Evolutionary conservation across 2,888 invertebrate genomes (phyloP).

Genomic region (Petrolisthes manimaculis): DNA sequence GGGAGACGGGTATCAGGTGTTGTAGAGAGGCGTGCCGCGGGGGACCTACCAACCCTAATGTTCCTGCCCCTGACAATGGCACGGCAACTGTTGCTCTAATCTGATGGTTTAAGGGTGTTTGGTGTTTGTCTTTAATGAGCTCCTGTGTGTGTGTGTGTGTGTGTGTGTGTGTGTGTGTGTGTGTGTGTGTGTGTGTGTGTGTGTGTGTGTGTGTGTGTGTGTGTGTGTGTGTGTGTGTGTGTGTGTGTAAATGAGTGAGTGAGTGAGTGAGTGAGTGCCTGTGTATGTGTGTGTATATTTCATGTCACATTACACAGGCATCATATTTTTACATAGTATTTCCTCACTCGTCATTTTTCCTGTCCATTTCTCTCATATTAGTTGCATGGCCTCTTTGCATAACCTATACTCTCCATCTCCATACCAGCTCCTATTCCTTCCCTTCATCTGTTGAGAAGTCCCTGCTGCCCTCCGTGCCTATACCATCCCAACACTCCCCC

Average conservation of each 20-base stretch:
- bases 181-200: slow-evolving; percentile 28
- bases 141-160: slow-evolving; percentile 27
- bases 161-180: slow-evolving; percentile 29
- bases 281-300: slow-evolving; percentile 29
- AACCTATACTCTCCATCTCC: no score
- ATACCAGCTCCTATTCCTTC: no score
- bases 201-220: slow-evolving; percentile 29
- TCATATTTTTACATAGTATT: no score
- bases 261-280: neutral
- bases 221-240: slow-evolving; percentile 8
- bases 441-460: no score
- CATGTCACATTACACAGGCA: no score
- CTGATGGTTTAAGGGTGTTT: neutral
- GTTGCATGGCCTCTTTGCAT: no score
- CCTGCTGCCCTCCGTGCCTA: no score
- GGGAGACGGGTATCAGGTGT: no score
- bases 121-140: neutral
- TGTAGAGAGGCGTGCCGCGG: neutral
- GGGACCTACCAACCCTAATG: neutral
- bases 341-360: no score
- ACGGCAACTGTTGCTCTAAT: neutral
- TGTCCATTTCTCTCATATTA: no score
- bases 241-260: neutral
- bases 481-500: no score
- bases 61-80: neutral